phyloP scores from a whole-genome alignment of 2,113 vertebrate genomes.

The Saccopteryx leptura region DNA sequence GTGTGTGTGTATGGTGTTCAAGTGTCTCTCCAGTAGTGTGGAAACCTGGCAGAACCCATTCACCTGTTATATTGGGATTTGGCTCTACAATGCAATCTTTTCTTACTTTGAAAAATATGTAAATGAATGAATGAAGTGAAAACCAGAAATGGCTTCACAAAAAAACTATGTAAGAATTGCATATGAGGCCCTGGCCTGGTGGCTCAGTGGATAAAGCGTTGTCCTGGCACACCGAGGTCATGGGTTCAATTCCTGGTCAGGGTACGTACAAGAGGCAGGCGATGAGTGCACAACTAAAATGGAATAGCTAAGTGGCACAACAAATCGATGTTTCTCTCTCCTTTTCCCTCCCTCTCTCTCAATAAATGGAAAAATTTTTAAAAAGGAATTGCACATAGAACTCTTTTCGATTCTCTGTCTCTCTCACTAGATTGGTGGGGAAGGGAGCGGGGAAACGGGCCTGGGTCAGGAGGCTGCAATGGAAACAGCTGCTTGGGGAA shows the following conservation, averaged over 20 bases:
- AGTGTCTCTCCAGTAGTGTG: background rate
- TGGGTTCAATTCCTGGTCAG: no score
- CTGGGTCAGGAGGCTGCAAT: no score
- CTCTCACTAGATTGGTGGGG: background rate
- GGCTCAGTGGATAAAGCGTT: no score
- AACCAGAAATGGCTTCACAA: constrained; percentile 80
- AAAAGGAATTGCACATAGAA: constrained; percentile 72
- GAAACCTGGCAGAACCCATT: constrained; percentile 77
- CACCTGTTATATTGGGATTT: constrained; percentile 85
- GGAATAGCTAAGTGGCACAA: no score
- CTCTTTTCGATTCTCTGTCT: constrained; percentile 75
- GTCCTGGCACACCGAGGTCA: no score
- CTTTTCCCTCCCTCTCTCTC: no score
- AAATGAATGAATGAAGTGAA: constrained; percentile 86
- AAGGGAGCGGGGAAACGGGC: constrained; percentile 12
- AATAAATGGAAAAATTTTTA: no score
- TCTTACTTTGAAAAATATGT: constrained; percentile 87
- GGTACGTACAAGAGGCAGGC: no score
- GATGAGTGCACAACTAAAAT: no score
- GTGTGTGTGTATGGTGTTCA: background rate
- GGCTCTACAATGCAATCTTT: constrained; percentile 86
- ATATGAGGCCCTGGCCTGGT: background rate
- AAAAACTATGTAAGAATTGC: constrained; percentile 73
- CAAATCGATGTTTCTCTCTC: no score
- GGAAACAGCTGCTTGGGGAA: background rate